Base-by-base conservation (phyloP, 2,888 invertebrate genomes). In the Dioctria linearis region DNA sequence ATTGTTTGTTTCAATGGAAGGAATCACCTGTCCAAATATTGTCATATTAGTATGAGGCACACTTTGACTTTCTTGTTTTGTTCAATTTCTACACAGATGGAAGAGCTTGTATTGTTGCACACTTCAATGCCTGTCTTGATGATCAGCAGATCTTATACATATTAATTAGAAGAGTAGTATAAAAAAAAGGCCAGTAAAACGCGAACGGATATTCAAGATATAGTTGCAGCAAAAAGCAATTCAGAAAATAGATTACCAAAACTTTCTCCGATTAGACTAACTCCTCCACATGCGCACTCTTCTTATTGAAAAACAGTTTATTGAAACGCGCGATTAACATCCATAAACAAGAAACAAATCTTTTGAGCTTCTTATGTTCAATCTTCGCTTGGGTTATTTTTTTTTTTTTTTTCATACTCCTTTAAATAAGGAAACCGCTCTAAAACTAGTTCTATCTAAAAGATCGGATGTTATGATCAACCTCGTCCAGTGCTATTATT, bases 401-500 rank as follows among this genome's bases (percentile, higher is more conserved):
- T 43, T 76, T 37, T 43, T 76, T 59, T 76, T 13, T 76, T 57
- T 42, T 73, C 11, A 51, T 43, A 9, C 59, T 75, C 59, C 61
- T 39, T 61, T 63, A 43, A 49, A 63, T 43, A 43, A 49, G 49
- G 63, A 37, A 61, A 43, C 46, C 46, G 61, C 61, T 25, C 25
- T 61, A 61, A 76, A 76, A 76, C 76, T 76, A 76, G 76, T 76
- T 76, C 61, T 25, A 59, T 63, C 61, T 54, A 54, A 57, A 57
- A 73, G 63, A 76, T 76, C 76, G 76, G 76, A 76, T 63, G 63
- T 76, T 76, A 51, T 73, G 73, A 73, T 73, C 76, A 76, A 63
- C 76, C 76, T 61, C 76, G 49, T 43, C 61, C 76, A 76, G 76
- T 76, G 63, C 76, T 76, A 76, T 76, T 76, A 76, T 76, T 76